Evolutionary conservation across 2,888 invertebrate species (phyloP), one percentile per base, ranked within the genome.

Genomic region (Cerastis leucographa): DNA sequence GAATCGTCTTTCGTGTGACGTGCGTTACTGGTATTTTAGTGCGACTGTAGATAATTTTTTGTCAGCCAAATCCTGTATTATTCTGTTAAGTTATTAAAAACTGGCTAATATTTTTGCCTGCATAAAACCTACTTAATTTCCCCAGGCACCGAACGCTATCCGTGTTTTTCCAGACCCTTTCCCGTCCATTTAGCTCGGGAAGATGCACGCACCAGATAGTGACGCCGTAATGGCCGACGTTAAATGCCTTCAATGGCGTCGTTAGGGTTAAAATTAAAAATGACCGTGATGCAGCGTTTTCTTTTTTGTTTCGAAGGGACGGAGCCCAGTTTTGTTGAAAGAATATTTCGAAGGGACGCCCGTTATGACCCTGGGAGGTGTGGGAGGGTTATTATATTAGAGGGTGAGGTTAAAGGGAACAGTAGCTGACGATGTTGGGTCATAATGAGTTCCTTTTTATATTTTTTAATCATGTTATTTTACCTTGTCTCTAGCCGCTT

Each of bases 251-350:
- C 94, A 95, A 95, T 95, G 93, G 93, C 95, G 93, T 96, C 95
- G 95, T 96, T 96, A 95, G 94, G 94, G 94, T 91, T 92, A 92
- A 96, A 96, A 96, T 96, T 96, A 96, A 96, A 96, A 96, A 95
- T 93, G 95, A 93, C 93, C 94, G 95, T 96, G 96, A 96, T 94
- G 91, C 92, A 91, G 96, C 96, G 92, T 90, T 96, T 96, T 96
- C 95, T 94, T 96, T 96, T 96, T 96, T 95, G 93, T 93, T 92
- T 87, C 85, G 88, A 94, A 95, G 93, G 95, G 94, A 92, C 91
- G 90, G 89, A 91, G 91, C 90, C 78, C 89, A 90, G 89, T 93
- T 94, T 92, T 92, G 94, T 92, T 95, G 94, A 95, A 96, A 96
- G 96, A 96, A 96, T 95, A 94, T 95, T 94, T 93, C 89, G 94